Conservation (phyloP, 2,113 vertebrate genomes). For the Callocephalon fimbriatum region DNA sequence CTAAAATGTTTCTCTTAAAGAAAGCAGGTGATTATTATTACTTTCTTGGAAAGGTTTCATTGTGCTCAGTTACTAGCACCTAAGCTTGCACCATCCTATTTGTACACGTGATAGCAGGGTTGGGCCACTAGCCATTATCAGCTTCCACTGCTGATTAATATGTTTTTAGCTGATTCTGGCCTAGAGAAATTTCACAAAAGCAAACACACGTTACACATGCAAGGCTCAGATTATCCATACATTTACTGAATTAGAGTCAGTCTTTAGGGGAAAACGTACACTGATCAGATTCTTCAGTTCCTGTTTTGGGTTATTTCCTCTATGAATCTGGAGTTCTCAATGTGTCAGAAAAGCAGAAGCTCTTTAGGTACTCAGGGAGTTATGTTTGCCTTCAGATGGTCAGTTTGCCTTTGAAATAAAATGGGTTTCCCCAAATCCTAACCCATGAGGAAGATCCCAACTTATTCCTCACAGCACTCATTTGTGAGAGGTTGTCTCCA, state of each 20-base stretch:
- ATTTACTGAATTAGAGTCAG: background rate
- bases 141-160: background rate
- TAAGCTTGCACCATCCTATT: background rate
- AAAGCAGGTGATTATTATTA: background rate
- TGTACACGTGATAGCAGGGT: background rate
- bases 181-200: background rate
- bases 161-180: background rate
- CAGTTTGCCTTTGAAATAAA: background rate
- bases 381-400: background rate
- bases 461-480: fast-evolving
- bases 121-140: background rate
- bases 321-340: fast-evolving
- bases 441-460: background rate
- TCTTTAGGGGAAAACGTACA: background rate
- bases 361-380: background rate
- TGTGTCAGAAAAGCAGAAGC: background rate
- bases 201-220: fast-evolving
- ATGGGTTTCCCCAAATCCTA: fast-evolving
- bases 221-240: background rate
- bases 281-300: background rate
- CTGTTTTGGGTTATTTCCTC: background rate
- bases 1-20: background rate
- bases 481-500: background rate
- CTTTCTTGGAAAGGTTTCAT: background rate
- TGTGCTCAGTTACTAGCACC: background rate